Conservation (phyloP, 1,140 invertebrate genomes). For the Oppia nitens region DNA sequence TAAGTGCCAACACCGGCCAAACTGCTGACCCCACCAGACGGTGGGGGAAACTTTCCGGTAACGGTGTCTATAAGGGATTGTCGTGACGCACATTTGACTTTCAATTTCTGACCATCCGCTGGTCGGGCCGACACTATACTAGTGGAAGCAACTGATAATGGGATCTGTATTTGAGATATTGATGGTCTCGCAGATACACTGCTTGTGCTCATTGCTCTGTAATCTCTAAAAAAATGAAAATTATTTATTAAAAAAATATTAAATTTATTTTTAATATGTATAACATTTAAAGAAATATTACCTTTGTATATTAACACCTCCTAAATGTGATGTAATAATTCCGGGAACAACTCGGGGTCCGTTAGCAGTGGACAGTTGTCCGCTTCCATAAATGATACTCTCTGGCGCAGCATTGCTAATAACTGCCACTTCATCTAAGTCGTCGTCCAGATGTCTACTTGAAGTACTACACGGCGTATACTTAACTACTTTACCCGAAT, state of each 20-base stretch:
- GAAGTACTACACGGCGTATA: slow-evolving; percentile 31
- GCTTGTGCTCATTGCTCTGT: background rate
- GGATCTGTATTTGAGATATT: slow-evolving; percentile 3
- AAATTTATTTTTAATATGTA: no score
- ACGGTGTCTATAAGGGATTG: slow-evolving; percentile 46
- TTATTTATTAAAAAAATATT: background rate
- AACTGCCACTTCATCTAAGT: slow-evolving; percentile 57
- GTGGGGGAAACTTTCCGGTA: slow-evolving; percentile 40
- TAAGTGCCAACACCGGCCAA: background rate
- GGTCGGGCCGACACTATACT: background rate
- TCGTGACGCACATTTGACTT: slow-evolving; percentile 36
- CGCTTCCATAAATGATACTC: slow-evolving; percentile 41
- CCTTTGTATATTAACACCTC: slow-evolving; percentile 16
- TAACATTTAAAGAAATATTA: background rate
- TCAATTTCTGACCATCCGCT: slow-evolving; percentile 1
- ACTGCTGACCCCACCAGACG: background rate
- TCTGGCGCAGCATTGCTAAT: slow-evolving; percentile 37
- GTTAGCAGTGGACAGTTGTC: slow-evolving; percentile 37
- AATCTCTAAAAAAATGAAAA: background rate
- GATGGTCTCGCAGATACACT: background rate
- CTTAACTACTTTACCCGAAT: slow-evolving; percentile 28
- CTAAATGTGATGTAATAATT: slow-evolving; percentile 35
- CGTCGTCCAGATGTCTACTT: slow-evolving; percentile 33
- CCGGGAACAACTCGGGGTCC: slow-evolving; percentile 45
- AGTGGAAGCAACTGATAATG: slow-evolving; percentile 18